A percentile compares a stretch with the other conserved stretches of the same genome.
Evolutionary conservation across 1,140 invertebrate genomes (phyloP).

Genomic region (Bactericera cockerelli): DNA sequence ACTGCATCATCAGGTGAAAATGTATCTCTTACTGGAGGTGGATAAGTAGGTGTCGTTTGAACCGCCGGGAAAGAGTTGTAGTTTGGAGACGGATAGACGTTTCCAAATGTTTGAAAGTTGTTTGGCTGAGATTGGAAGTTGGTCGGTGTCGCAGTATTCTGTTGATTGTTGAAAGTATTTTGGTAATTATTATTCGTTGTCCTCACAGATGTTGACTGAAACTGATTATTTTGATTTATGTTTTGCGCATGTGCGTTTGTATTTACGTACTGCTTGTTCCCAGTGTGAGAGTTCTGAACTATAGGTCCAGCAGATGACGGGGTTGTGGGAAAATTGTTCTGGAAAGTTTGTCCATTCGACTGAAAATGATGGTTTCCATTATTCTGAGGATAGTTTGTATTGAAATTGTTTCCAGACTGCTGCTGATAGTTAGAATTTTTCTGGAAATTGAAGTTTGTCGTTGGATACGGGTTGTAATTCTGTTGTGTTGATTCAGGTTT

Average conservation of each 20-base stretch:
- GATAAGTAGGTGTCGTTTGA: background rate
- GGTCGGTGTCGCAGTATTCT: background rate
- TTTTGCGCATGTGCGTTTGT: background rate
- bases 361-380: background rate
- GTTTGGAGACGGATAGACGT: background rate
- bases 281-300: background rate
- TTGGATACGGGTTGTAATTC: background rate
- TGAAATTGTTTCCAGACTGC: background rate
- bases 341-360: background rate
- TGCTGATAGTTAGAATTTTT: background rate
- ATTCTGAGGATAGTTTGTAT: background rate
- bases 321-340: background rate
- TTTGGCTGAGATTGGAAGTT: background rate
- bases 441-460: background rate
- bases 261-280: background rate
- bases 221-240: background rate
- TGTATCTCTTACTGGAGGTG: background rate
- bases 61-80: background rate
- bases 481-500: background rate
- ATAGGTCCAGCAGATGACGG: background rate
- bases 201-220: background rate
- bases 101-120: constrained; percentile 3
- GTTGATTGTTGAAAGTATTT: background rate
- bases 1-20: background rate
- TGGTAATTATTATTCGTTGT: background rate